These are phyloP conservation scores for Sebastes taczanowskii DNA, from an alignment of 2,797 vertebrate species.

Conservation along the genomic window DNA sequence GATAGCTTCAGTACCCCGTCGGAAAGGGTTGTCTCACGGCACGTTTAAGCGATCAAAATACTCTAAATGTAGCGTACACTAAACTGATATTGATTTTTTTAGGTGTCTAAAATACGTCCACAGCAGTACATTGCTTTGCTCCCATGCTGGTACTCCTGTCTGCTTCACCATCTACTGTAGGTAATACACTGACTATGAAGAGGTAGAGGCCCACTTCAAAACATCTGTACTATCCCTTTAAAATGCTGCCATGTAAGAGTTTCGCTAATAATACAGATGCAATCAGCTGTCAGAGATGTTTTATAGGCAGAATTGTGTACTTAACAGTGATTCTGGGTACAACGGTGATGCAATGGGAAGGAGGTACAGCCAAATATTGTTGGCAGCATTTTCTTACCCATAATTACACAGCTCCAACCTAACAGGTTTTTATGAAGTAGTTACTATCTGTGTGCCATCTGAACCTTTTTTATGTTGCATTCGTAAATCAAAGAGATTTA, in stretches of 20 bases:
- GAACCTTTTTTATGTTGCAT: background rate
- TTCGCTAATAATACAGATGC: background rate
- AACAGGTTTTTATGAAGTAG: background rate
- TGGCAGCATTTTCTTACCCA: conserved; percentile 21
- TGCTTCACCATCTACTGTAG: background rate
- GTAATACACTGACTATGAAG: background rate
- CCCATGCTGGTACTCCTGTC: background rate
- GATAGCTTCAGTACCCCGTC: no score
- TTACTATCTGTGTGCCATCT: conserved; percentile 18
- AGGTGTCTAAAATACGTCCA: background rate
- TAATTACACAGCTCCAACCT: conserved; percentile 23
- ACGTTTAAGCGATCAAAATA: fast-evolving
- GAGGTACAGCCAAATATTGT: conserved; percentile 17
- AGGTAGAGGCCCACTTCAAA: background rate
- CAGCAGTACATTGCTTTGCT: no score
- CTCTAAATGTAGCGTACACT: no score
- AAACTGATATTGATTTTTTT: no score
- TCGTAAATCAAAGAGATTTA: conserved; percentile 16
- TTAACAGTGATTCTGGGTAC: background rate
- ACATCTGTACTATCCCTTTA: background rate
- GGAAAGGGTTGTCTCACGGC: no score
- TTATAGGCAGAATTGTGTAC: background rate
- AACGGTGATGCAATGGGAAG: conserved; percentile 28
- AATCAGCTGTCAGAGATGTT: background rate
- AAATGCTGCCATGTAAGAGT: background rate